Evolutionary conservation across 2,888 invertebrate species (phyloP), one percentile per base, ranked within the genome.

Genomic region (Diarsia dahlii): DNA sequence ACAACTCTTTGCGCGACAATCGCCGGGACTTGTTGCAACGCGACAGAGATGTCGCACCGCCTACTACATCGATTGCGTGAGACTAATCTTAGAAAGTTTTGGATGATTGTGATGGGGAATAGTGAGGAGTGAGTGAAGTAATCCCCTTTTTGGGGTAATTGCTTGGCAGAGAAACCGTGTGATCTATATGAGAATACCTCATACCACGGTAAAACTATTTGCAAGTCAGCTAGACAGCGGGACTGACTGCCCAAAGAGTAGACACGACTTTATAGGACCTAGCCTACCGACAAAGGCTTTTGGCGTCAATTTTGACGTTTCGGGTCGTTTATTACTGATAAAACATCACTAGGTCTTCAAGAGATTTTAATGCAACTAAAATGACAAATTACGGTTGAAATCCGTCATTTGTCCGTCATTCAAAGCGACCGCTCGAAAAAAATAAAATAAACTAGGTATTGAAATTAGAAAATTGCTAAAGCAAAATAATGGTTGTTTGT

Each of bases 11-110:
- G 75, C 91, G 96, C 46, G 96, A 96, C 70, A 92, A 91, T 82
- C 90, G 95, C 46, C 91, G 95, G 67, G 95, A 94, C 78, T 45
- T 91, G 45, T 80, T 92, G 72, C 80, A 89, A 66, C 88, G 91
- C 76, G 90, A 92, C 84, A 74, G 91, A 48, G 92, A 91, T 52
- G 87, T 92, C 76, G 87, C 87, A 18, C 84, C 92, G 34, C 94
- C 94, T n/a, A 90, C 95, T 28, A 93, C 95, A 15, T 91, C 94
- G 39, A 91, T 95, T 87, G 95, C 95, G 93, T 95, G 95, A 95
- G 90, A 78, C 39, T 75, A 75, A 85, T 63, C 28, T 83, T 68
- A 73, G 28, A 71, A 71, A 85, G 71, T 68, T 83, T 18, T 85
- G 82, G 82, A 70, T 39, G 39, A 65, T 77, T 82, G 82, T 83